Evolutionary conservation across 2,797 vertebrate species (phyloP), one percentile per base, ranked within the genome.

Genomic region (Buphagus erythrorhynchus): DNA sequence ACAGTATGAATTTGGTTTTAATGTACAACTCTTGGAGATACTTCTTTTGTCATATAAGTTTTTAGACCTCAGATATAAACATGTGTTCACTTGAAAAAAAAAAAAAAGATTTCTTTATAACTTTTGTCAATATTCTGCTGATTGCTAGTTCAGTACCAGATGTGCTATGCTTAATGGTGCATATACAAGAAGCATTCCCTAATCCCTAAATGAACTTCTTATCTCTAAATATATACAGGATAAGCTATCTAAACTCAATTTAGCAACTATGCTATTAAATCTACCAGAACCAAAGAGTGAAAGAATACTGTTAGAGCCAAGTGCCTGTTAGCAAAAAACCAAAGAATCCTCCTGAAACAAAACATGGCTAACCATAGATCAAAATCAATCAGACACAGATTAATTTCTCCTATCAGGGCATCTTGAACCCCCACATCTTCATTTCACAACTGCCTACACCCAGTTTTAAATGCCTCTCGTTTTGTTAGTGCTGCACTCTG

Each of bases 121-220:
- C 96, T 98, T 98, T 97, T 97, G 97, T 98, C 98, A 98, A 97
- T 98, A 96, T 98, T 98, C 97, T 95, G 95, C 95, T 97, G 97
- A 98, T 97, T 97, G 97, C 97, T 96, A 96, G 97, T 96, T 97
- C 97, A 88, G 97, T 84, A 97, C 97, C 98, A 98, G 98, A 98
- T 98, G 98, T 97, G 97, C 97, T 97, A 62, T 97, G 97, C 96
- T 97, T 98, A 98, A 98, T 98, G 98, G 96, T 95, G 98, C 98
- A 98, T 97, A 98, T 94, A 98, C 95, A 97, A 98, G 97, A 62
- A 98, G 93, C 97, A 98, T 98, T 97, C 97, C 94, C 97, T 98
- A 97, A 98, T 98, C 98, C 98, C 98, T 98, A 98, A 98, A 98
- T 98, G 98, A 98, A 98, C 98, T 98, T 94, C 97, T 97, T 97